Percentiles rank a stretch among this genome's conserved stretches.
Evolutionary conservation across 2,797 vertebrate species (phyloP).

Genomic region (Hylomyscus alleni): DNA sequence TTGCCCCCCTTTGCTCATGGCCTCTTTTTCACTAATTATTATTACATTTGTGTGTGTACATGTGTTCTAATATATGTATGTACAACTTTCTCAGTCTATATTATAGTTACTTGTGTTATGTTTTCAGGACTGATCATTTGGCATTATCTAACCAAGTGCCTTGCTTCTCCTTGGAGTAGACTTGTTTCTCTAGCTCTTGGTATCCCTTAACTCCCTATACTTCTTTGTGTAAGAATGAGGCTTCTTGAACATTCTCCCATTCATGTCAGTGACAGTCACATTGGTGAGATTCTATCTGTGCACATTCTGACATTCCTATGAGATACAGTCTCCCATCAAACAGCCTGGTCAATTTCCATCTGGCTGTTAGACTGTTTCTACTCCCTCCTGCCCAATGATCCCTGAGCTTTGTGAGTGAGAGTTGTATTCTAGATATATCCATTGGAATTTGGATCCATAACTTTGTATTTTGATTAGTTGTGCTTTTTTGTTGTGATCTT

Average conservation of each 20-base stretch:
- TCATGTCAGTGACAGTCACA: background rate
- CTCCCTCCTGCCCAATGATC: background rate
- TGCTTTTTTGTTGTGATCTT: background rate
- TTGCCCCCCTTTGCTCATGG: background rate
- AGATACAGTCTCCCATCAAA: background rate
- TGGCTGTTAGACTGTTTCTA: background rate
- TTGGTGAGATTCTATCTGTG: background rate
- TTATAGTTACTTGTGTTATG: background rate
- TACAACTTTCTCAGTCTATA: background rate
- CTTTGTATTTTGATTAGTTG: background rate
- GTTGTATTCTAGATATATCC: background rate
- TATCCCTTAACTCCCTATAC: background rate
- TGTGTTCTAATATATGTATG: background rate
- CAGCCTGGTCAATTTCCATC: background rate
- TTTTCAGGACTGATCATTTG: background rate
- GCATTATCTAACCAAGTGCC: background rate
- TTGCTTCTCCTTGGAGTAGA: background rate
- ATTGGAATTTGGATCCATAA: background rate
- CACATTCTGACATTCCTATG: background rate
- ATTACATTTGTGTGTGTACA: background rate
- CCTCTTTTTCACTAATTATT: background rate
- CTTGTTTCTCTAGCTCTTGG: background rate
- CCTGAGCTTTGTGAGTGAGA: background rate
- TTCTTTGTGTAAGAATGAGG: background rate
- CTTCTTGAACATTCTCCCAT: too few species aligned